Percentiles rank a stretch among this genome's conserved stretches.
Conservation (phyloP, 2,888 invertebrate genomes). For the Microctonus aethiopoides region DNA sequence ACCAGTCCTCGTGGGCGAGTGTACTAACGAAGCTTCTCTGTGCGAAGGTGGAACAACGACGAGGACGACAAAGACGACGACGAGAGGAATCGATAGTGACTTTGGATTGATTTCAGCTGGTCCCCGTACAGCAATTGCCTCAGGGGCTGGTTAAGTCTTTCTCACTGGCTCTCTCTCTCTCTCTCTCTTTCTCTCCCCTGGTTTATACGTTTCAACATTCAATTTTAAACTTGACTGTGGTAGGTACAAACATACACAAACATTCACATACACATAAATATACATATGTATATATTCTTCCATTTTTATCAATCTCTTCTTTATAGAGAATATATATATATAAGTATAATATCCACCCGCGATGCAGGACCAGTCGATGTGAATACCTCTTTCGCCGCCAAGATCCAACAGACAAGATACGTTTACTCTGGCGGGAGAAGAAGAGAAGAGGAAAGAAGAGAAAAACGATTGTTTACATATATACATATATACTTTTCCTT, state of each 20-base stretch:
- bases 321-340: neutral
- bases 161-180: conserved; percentile 7
- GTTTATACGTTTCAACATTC: conserved; percentile 14
- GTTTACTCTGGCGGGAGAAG: conserved; percentile 22
- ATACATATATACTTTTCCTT: neutral
- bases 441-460: neutral
- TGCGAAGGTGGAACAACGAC: conserved; percentile 34
- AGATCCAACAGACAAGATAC: conserved; percentile 24
- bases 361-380: neutral
- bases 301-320: neutral
- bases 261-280: neutral
- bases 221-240: conserved; percentile 28
- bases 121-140: conserved; percentile 27
- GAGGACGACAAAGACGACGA: too few relatives aligned
- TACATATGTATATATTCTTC: neutral
- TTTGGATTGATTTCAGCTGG: conserved; percentile 45
- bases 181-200: conserved; percentile 6
- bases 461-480: neutral
- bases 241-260: conserved; percentile 16
- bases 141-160: conserved; percentile 17
- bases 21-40: conserved; percentile 40
- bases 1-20: conserved; percentile 43
- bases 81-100: conserved; percentile 43
- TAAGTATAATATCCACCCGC: conserved; percentile 23
- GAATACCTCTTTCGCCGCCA: neutral